Percentiles rank a stretch among this genome's conserved stretches.
phyloP scores from a whole-genome alignment of 2,888 invertebrate species.

The Syrista parreyssii region DNA sequence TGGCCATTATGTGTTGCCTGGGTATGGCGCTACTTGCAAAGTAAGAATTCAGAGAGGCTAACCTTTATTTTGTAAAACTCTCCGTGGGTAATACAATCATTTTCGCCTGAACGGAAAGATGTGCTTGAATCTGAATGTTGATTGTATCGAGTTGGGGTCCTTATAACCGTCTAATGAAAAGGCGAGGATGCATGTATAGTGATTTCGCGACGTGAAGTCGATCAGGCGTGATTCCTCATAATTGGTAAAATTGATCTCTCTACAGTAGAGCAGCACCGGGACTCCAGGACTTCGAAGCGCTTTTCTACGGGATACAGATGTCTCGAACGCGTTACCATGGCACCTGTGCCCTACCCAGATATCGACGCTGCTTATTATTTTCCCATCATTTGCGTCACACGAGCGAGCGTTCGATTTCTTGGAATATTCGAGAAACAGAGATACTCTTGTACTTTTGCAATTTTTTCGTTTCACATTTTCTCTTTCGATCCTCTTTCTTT shows the following conservation, averaged over 20 bases:
- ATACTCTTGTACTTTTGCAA: not conserved
- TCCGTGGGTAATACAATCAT: not conserved
- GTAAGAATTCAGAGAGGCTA: not conserved
- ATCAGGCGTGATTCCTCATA: slow-evolving; percentile 49
- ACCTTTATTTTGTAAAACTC: not conserved
- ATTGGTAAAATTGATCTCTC: slow-evolving; percentile 44
- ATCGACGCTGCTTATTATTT: slow-evolving; percentile 12
- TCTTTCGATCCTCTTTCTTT: slow-evolving; percentile 19
- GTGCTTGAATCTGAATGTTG: not conserved
- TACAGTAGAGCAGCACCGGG: not conserved
- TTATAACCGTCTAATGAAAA: slow-evolving; percentile 20
- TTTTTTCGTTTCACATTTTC: slow-evolving; percentile 6
- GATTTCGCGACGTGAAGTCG: slow-evolving; percentile 45
- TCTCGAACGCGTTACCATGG: slow-evolving; percentile 19
- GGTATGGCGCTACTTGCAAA: too few relatives aligned
- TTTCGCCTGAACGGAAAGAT: not conserved
- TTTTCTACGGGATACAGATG: slow-evolving; percentile 9
- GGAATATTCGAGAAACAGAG: not conserved
- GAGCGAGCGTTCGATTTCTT: not conserved
- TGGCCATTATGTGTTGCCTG: too few relatives aligned
- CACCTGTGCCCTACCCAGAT: slow-evolving; percentile 13
- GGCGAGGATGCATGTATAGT: slow-evolving; percentile 26
- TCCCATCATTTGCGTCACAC: slow-evolving; percentile 8
- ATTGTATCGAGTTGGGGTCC: not conserved
- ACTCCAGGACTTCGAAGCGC: slow-evolving; percentile 8